A percentile compares a stretch with the other conserved stretches of the same genome.
These are phyloP conservation scores for Eunapius fragilis DNA, from an alignment of 37 sponge, comb jelly and placozoan species.

Conservation along the genomic window DNA sequence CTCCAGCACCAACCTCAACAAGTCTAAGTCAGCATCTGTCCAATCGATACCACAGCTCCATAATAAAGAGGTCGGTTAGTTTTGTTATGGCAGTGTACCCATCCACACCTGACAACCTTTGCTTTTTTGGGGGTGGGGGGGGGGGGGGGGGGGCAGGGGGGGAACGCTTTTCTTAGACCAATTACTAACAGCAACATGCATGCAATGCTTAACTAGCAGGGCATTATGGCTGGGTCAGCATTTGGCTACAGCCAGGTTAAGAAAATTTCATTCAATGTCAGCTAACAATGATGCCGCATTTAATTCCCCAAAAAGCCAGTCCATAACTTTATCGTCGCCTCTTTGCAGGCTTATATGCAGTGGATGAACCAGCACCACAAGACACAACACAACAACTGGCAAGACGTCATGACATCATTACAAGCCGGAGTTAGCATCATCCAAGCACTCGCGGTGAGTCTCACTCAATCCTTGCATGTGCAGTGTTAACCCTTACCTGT, in stretches of 20 bases:
- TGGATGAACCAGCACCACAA: conserved; percentile 73
- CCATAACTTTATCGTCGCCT: neutral
- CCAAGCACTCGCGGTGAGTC: conserved; percentile 62
- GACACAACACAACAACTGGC: neutral
- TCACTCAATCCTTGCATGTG: neutral
- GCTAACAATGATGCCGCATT: too few species aligned
- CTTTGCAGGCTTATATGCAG: conserved; percentile 44
- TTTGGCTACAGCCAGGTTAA: too few species aligned
- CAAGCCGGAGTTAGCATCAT: conserved; percentile 55
- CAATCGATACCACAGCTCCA: neutral
- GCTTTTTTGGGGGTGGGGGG: too few species aligned
- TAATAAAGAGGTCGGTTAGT: neutral
- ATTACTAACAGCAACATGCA: too few species aligned
- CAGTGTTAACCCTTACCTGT: too few species aligned
- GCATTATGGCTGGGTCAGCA: too few species aligned
- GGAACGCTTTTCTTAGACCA: too few species aligned
- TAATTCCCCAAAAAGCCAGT: neutral
- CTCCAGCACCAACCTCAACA: neutral
- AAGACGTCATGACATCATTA: conserved; percentile 50
- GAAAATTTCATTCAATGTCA: too few species aligned
- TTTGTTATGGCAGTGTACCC: neutral
- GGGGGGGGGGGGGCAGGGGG: too few species aligned
- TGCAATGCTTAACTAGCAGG: too few species aligned
- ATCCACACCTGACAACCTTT: too few species aligned
- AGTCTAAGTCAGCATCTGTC: neutral